A percentile compares a stretch with the other conserved stretches of the same genome.
These are phyloP conservation scores for Pocillopora grandis DNA, from an alignment of 92 coral and sea anemone species.

Conservation along the genomic window DNA sequence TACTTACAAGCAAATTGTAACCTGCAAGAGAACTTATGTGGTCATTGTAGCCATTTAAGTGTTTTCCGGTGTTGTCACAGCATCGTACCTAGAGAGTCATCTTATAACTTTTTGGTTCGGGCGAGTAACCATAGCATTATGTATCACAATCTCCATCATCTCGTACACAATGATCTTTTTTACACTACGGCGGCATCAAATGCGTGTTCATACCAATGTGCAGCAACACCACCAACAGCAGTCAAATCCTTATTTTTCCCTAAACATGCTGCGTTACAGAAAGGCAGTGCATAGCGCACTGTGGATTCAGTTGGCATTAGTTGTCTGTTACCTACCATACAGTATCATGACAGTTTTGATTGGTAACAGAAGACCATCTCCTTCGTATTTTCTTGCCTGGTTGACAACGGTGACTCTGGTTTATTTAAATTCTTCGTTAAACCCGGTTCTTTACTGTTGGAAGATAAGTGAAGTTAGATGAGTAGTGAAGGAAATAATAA, in stretches of 20 bases:
- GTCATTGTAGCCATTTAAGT: background rate
- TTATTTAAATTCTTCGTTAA: background rate
- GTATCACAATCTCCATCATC: background rate
- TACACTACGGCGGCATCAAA: background rate
- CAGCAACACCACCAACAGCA: background rate
- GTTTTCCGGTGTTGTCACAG: background rate
- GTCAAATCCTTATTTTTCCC: background rate
- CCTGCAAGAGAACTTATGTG: background rate
- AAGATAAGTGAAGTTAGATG: slow-evolving; percentile 5
- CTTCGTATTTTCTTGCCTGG: background rate
- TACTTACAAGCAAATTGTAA: background rate
- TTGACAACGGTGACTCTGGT: background rate
- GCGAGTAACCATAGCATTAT: background rate
- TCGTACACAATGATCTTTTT: slow-evolving; percentile 3
- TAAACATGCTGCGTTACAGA: slow-evolving; percentile 29
- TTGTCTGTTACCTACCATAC: slow-evolving; percentile 19
- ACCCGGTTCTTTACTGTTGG: slow-evolving; percentile 16
- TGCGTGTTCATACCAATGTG: background rate
- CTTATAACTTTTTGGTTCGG: background rate
- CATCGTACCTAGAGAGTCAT: background rate
- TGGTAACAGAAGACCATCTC: background rate
- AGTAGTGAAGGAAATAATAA: background rate
- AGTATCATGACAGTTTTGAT: background rate
- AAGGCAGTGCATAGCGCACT: slow-evolving; percentile 30
- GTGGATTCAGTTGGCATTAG: slow-evolving; percentile 20